phyloP scores from a whole-genome alignment of 2,797 vertebrate genomes.

The Vipera latastei region DNA sequence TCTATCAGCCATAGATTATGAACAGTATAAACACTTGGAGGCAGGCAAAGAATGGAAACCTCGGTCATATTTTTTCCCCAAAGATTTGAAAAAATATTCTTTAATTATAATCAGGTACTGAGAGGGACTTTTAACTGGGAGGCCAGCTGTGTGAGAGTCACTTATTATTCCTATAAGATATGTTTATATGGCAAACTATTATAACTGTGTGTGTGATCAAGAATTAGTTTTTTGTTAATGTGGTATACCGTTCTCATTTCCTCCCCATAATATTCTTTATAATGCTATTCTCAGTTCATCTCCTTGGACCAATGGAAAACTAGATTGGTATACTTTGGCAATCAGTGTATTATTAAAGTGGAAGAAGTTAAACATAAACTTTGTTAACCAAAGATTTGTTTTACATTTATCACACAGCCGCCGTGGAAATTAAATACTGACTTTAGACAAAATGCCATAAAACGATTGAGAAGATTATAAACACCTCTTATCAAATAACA shows the following conservation, averaged over 20 bases:
- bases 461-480: conserved; percentile 59
- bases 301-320: background rate
- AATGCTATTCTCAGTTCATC: background rate
- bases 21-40: background rate
- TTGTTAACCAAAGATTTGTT: conserved; percentile 43
- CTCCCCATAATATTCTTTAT: background rate
- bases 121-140: background rate
- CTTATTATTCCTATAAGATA: background rate
- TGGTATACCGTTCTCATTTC: background rate
- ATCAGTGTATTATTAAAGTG: conserved; percentile 1
- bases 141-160: background rate
- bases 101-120: background rate
- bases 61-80: background rate
- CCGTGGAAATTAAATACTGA: conserved; percentile 62
- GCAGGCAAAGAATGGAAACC: background rate
- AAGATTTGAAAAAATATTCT: background rate
- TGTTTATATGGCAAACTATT: background rate
- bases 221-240: background rate
- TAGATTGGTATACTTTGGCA: background rate
- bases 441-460: conserved; percentile 63
- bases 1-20: background rate
- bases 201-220: background rate
- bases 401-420: conserved; percentile 50
- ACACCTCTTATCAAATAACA: conserved; percentile 40
- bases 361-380: conserved; percentile 37